Evolutionary conservation across 2,888 invertebrate genomes (phyloP).

Genomic region (Rhagonycha fulva): DNA sequence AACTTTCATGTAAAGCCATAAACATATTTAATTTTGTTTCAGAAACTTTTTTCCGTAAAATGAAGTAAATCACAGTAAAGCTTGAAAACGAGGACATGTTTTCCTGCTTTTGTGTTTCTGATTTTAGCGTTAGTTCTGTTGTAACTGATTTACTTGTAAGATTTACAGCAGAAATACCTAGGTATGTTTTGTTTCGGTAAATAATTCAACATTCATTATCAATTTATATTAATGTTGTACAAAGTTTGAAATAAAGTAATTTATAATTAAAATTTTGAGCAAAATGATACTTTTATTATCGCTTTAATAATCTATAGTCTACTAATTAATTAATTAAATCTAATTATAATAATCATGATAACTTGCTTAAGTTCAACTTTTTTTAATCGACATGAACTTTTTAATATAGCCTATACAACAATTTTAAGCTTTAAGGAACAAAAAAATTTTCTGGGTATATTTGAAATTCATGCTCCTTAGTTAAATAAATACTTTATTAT

Average conservation of each 20-base stretch:
- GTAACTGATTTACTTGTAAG: neutral
- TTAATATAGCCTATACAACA: neutral
- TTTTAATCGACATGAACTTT: neutral
- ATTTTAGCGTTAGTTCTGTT: neutral
- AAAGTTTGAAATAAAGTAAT: neutral
- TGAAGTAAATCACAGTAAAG: neutral
- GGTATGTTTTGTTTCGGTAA: neutral
- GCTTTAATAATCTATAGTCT: neutral
- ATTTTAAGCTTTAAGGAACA: neutral
- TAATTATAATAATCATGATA: neutral
- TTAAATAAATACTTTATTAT: neutral
- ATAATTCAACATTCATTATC: neutral
- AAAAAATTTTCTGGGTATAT: neutral
- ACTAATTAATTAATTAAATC: neutral
- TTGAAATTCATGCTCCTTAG: neutral
- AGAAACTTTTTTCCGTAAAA: neutral
- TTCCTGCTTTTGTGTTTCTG: neutral
- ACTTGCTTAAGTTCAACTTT: neutral
- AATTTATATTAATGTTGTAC: neutral
- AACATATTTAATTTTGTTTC: conserved; percentile 1
- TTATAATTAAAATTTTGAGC: neutral
- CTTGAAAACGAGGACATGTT: conserved; percentile 1
- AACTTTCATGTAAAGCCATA: neutral
- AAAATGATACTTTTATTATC: neutral
- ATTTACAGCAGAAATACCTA: neutral